Conservation (phyloP, 92 coral and sea anemone genomes). For the Desmophyllum pertusum region DNA sequence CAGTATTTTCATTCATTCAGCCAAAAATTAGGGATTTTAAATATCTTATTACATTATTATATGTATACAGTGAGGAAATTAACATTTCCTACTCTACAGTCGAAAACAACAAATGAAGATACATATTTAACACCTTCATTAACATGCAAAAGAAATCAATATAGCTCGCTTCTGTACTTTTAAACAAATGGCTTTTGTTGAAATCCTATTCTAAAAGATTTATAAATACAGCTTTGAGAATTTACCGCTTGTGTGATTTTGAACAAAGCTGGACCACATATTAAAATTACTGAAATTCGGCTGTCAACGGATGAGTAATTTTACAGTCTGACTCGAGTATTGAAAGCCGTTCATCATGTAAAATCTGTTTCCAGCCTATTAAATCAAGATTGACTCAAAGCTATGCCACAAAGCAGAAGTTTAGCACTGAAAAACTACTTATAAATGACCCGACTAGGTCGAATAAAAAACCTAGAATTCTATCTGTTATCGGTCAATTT, state of each 20-base stretch:
- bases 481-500: slow-evolving; percentile 2
- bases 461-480: not conserved
- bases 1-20: slow-evolving; percentile 4
- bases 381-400: not conserved
- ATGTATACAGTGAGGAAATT: not conserved
- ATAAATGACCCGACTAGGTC: too few relatives aligned
- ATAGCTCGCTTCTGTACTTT: not conserved
- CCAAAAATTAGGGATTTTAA: not conserved
- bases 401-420: too few relatives aligned
- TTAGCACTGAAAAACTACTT: too few relatives aligned
- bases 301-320: not conserved
- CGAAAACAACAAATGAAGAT: not conserved
- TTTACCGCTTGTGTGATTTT: slow-evolving; percentile 16
- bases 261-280: slow-evolving; percentile 13
- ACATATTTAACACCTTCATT: not conserved
- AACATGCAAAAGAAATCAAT: not conserved
- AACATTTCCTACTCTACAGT: not conserved
- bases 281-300: slow-evolving; percentile 12
- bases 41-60: not conserved
- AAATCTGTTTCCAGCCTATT: not conserved
- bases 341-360: not conserved
- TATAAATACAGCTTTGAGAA: slow-evolving; percentile 5
- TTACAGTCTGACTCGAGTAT: not conserved
- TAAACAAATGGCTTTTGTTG: slow-evolving; percentile 22
- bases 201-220: not conserved